A percentile compares a stretch with the other conserved stretches of the same genome.
These are phyloP conservation scores for Holothuria glaberrima DNA, from an alignment of 35 echinoderm and acorn worm genomes.

Conservation along the genomic window DNA sequence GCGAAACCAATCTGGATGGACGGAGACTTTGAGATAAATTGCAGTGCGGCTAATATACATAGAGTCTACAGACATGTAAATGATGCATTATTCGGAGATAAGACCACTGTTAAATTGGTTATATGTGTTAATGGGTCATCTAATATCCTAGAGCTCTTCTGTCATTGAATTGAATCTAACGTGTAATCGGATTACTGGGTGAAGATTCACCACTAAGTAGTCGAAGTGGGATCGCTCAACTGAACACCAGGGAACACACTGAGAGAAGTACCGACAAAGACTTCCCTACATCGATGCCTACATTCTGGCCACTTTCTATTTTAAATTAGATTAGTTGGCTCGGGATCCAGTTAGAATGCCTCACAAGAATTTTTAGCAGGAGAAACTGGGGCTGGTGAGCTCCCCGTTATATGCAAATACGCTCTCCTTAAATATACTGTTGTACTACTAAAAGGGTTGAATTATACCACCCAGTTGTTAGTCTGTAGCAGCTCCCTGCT, in stretches of 20 bases:
- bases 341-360: slow-evolving; percentile 16
- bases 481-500: too few species aligned
- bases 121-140: slow-evolving; percentile 42
- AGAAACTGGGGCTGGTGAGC: too few species aligned
- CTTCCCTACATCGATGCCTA: background rate
- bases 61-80: slow-evolving; percentile 38
- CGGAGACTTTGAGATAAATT: too few species aligned
- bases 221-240: background rate
- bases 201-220: too few species aligned
- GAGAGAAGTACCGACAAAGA: slow-evolving; percentile 40
- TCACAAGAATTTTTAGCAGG: background rate
- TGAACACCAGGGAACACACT: slow-evolving; percentile 3
- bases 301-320: background rate
- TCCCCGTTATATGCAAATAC: too few species aligned
- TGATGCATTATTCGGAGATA: slow-evolving; percentile 22
- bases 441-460: too few species aligned
- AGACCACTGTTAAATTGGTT: slow-evolving; percentile 30
- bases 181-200: slow-evolving; percentile 14
- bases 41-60: background rate
- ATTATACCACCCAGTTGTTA: too few species aligned
- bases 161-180: slow-evolving; percentile 39
- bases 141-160: slow-evolving; percentile 25
- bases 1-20: too few species aligned
- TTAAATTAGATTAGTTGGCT: slow-evolving; percentile 38
- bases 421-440: too few species aligned